These are phyloP conservation scores for Drosophila parvula DNA, from an alignment of 1,140 invertebrate species.

Conservation along the genomic window DNA sequence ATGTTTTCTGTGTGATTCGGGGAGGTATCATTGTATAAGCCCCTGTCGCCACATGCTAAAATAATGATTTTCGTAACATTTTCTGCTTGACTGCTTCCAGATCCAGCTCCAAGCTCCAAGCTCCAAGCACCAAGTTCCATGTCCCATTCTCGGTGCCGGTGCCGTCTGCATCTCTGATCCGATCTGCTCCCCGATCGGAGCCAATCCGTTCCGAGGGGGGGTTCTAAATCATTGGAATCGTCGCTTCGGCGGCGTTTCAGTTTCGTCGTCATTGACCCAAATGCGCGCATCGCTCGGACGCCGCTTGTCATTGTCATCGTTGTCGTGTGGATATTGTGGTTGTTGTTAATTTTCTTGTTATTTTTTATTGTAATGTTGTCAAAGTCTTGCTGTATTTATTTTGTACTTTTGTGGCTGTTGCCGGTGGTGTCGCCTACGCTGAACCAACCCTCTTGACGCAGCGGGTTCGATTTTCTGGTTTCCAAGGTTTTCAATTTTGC, in stretches of 20 bases:
- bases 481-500: neutral
- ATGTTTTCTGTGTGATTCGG: slow-evolving; percentile 7
- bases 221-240: slow-evolving; percentile 73
- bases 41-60: slow-evolving; percentile 78
- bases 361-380: slow-evolving; percentile 13
- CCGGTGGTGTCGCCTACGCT: slow-evolving; percentile 44
- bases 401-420: slow-evolving; percentile 10
- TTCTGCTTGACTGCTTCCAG: slow-evolving; percentile 73
- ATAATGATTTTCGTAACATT: slow-evolving; percentile 76
- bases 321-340: slow-evolving; percentile 3
- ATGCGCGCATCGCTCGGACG: slow-evolving; percentile 73
- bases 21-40: slow-evolving; percentile 51
- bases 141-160: slow-evolving; percentile 41
- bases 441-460: slow-evolving; percentile 8
- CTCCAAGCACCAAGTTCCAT: slow-evolving; percentile 9
- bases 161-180: slow-evolving; percentile 37
- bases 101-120: slow-evolving; percentile 27
- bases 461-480: slow-evolving; percentile 1
- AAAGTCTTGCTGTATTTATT: slow-evolving; percentile 1
- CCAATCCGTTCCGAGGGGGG: slow-evolving; percentile 29
- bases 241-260: slow-evolving; percentile 52
- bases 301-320: slow-evolving; percentile 76
- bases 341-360: slow-evolving; percentile 9
- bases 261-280: slow-evolving; percentile 80
- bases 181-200: slow-evolving; percentile 23